These are phyloP conservation scores for Macrotis lagotis DNA, from an alignment of 2,113 vertebrate species.

Conservation along the genomic window DNA sequence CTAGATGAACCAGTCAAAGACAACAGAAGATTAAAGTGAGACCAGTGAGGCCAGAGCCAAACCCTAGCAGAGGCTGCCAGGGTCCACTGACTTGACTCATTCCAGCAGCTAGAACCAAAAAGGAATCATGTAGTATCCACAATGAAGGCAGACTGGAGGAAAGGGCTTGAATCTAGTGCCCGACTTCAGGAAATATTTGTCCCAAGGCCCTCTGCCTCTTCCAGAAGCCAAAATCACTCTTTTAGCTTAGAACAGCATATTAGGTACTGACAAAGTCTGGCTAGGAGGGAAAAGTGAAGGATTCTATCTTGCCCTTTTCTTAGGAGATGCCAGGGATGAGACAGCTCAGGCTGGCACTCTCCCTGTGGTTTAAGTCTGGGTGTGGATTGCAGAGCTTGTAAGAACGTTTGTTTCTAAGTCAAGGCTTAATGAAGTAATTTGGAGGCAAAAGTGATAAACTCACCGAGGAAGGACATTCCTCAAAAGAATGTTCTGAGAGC, in stretches of 20 bases:
- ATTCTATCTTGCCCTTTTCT: background rate
- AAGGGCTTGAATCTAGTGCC: background rate
- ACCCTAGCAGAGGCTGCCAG: background rate
- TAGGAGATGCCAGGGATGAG: slow-evolving; percentile 18
- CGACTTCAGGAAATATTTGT: background rate
- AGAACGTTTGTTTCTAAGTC: slow-evolving; percentile 68
- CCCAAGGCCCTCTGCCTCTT: background rate
- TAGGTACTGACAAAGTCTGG: background rate
- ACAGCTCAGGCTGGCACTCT: slow-evolving; percentile 38
- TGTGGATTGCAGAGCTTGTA: slow-evolving; percentile 39
- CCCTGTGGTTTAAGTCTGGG: slow-evolving; percentile 23
- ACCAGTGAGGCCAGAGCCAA: background rate
- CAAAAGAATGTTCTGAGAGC: slow-evolving; percentile 70
- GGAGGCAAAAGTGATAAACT: background rate
- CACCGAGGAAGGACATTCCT: slow-evolving; percentile 65
- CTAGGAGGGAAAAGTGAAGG: slow-evolving; percentile 42
- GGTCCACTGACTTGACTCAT: slow-evolving; percentile 3
- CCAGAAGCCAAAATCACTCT: background rate
- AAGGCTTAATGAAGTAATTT: slow-evolving; percentile 50
- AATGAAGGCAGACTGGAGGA: background rate
- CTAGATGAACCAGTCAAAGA: slow-evolving; percentile 16
- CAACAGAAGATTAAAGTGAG: background rate
- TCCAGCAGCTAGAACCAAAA: background rate
- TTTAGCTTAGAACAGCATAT: slow-evolving; percentile 17
- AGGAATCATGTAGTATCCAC: background rate